Evolutionary conservation across 2,888 invertebrate genomes (phyloP).

Genomic region (Agrotis clavis): DNA sequence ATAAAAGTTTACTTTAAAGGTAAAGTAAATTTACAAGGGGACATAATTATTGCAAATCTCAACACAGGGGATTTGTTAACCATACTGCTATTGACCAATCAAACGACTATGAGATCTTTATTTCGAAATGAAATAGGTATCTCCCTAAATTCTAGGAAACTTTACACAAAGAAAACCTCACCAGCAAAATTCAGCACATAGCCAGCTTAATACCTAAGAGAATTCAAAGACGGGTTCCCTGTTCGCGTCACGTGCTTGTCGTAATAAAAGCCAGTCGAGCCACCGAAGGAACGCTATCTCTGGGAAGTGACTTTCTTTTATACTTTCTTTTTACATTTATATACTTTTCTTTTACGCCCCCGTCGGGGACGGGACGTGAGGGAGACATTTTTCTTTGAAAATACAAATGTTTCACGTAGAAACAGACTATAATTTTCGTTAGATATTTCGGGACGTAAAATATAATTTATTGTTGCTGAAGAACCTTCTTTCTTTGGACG

Average conservation of each 20-base stretch:
- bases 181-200: constrained; percentile 54
- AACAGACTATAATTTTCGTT: constrained; percentile 51
- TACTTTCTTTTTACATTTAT: constrained; percentile 83
- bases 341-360: constrained; percentile 82
- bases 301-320: constrained; percentile 85
- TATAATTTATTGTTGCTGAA: constrained; percentile 59
- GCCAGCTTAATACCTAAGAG: constrained; percentile 73
- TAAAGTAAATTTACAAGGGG: no score
- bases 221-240: constrained; percentile 77
- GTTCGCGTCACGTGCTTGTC: constrained; percentile 83
- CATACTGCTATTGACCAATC: neutral
- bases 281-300: constrained; percentile 79
- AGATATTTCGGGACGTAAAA: constrained; percentile 65
- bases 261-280: constrained; percentile 84
- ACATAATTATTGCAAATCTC: no score
- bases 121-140: no score
- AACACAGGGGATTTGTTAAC: neutral
- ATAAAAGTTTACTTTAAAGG: no score
- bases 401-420: constrained; percentile 61
- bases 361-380: constrained; percentile 80
- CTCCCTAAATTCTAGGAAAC: neutral
- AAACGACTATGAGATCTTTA: neutral
- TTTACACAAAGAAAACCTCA: constrained; percentile 18
- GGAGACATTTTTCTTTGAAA: constrained; percentile 70
- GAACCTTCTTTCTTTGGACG: constrained; percentile 31